Percentiles rank a stretch among this genome's conserved stretches.
Evolutionary conservation across 1,140 invertebrate species (phyloP).

Genomic region (Halyomorpha halys): DNA sequence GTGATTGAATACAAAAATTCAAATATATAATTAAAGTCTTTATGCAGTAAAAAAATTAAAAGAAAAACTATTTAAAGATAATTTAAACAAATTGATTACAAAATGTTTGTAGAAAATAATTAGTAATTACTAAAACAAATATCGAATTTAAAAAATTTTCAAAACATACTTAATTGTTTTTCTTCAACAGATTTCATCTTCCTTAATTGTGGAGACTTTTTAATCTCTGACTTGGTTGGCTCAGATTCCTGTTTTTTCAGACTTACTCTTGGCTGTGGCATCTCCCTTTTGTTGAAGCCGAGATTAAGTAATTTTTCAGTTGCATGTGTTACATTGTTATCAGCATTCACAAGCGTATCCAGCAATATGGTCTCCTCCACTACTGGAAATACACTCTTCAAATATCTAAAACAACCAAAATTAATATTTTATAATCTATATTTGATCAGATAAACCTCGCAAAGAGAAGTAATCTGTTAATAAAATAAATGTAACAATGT

Average conservation of each 20-base stretch:
- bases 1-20: too few relatives aligned
- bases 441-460: too few relatives aligned
- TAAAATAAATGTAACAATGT: too few relatives aligned
- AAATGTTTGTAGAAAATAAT: too few relatives aligned
- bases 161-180: constrained; percentile 55
- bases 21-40: too few relatives aligned
- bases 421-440: too few relatives aligned
- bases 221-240: constrained; percentile 37
- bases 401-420: constrained; percentile 50
- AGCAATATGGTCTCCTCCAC: constrained; percentile 79
- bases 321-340: constrained; percentile 79
- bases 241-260: constrained; percentile 33
- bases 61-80: too few relatives aligned
- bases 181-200: constrained; percentile 59
- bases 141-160: too few relatives aligned
- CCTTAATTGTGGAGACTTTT: constrained; percentile 42
- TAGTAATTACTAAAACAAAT: too few relatives aligned
- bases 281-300: constrained; percentile 70
- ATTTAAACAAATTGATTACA: too few relatives aligned
- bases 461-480: too few relatives aligned
- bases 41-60: too few relatives aligned
- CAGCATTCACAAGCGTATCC: constrained; percentile 69
- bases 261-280: constrained; percentile 34
- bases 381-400: constrained; percentile 85
- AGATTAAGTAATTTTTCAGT: constrained; percentile 64